phyloP scores from a whole-genome alignment of 2,888 invertebrate species.

The Melangyna quadrimaculata region DNA sequence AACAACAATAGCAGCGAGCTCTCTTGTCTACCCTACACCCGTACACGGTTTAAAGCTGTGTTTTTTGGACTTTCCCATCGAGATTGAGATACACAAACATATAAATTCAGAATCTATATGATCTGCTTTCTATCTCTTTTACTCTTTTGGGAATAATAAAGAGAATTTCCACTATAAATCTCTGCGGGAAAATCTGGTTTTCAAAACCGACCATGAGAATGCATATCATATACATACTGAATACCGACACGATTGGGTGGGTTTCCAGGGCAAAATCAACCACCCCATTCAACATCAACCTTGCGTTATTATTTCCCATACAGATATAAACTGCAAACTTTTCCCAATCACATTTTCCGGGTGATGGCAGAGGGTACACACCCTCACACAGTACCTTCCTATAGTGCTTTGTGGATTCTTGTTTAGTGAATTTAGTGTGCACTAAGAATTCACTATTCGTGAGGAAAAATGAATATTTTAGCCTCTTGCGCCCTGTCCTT shows the following conservation, averaged over 20 bases:
- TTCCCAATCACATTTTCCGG: conserved; percentile 71
- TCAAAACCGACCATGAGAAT: conserved; percentile 63
- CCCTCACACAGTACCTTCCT: background rate
- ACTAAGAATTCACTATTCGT: conserved; percentile 61
- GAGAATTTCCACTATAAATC: conserved; percentile 58
- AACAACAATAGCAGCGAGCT: background rate
- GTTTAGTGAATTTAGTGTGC: conserved; percentile 72
- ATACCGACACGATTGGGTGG: conserved; percentile 44
- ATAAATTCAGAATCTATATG: conserved; percentile 1
- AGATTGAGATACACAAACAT: conserved; percentile 23
- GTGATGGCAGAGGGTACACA: conserved; percentile 54
- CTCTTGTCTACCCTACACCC: background rate
- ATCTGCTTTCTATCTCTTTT: conserved; percentile 1
- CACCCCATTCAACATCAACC: background rate
- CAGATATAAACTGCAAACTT: conserved; percentile 36
- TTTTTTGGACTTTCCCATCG: conserved; percentile 35
- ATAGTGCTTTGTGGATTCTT: conserved; percentile 60
- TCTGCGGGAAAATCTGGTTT: conserved; percentile 69
- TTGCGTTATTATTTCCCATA: conserved; percentile 4
- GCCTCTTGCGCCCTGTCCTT: conserved; percentile 15
- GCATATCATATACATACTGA: conserved; percentile 64
- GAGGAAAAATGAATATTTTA: conserved; percentile 60
- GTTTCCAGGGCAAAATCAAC: conserved; percentile 7
- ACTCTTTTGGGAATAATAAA: background rate
- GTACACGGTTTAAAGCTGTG: conserved; percentile 1